Base-by-base conservation (phyloP, 2,797 vertebrate genomes). In the Phrynocephalus forsythii region DNA sequence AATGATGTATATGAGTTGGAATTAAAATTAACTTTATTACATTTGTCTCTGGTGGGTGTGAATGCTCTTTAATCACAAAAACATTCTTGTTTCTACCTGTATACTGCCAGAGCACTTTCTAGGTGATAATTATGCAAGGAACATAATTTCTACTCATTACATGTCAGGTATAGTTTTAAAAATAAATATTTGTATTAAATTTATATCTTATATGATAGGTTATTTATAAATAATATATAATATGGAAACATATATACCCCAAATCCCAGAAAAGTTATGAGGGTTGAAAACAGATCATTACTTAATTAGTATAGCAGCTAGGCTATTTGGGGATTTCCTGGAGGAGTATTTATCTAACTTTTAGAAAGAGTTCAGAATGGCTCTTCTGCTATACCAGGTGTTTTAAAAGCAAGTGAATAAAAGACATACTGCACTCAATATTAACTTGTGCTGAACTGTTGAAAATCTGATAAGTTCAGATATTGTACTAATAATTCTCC, bases 1-100 rank as follows among this genome's bases (percentile, higher is more conserved):
- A 69, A 79, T 89, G 38, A 28, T 90, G 26, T 89, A 81, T 93
- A 20, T 83, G 7, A 92, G 38, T 79, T 89, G 84, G 24, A 86
- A 71, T 83, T 88, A 44, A 77, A 50, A 18, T 82, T 9, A 79
- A n/a, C 11, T 83, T 91, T 87, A 84, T 91, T 0, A 33, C 30
- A 0, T 66, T 2, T 7, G 80, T 0, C 16, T 91, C 91, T 77
- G 60, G 0, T 1, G 63, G 63, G 72, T 44, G 20, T 83, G 24
- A n/a, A 38, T 82, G 52, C 87, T 90, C 9, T 91, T 72, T 2
- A 44, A 26, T 38, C 84, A 26, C 84, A 56, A 56, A 56, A 56
- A 10, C 8, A 11, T 56, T 52, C 8, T 52, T 56, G 52, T 15
- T 56, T 56, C 52, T 10, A 56, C 52, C 2, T 56, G 13, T 56